Evolutionary conservation across 1,140 invertebrate species (phyloP).

Genomic region (Dryas iulia): DNA sequence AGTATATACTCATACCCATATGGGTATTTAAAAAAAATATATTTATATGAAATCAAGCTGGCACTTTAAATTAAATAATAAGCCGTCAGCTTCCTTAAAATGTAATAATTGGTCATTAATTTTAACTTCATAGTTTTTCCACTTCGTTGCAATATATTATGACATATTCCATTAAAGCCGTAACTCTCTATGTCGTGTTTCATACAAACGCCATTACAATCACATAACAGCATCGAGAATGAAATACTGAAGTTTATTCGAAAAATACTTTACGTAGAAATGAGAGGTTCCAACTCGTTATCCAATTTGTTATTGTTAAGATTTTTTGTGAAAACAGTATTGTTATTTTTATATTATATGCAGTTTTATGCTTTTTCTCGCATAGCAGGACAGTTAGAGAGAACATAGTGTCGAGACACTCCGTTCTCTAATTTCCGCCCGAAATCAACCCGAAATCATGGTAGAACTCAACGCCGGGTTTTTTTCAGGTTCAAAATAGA

Average conservation of each 20-base stretch:
- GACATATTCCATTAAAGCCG: not conserved
- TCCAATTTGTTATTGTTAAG: not conserved
- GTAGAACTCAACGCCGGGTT: too few species aligned
- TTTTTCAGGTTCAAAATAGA: too few species aligned
- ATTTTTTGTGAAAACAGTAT: not conserved
- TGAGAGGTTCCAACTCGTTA: not conserved
- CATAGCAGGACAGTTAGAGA: too few species aligned
- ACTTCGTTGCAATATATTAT: not conserved
- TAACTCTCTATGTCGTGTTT: not conserved
- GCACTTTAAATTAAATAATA: too few species aligned
- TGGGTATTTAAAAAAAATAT: too few species aligned
- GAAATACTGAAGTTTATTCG: not conserved
- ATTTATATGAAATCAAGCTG: too few species aligned
- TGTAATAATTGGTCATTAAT: not conserved
- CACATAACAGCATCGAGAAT: not conserved
- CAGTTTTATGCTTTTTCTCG: too few species aligned
- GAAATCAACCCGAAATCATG: too few species aligned
- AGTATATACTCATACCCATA: too few species aligned
- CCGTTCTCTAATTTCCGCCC: too few species aligned
- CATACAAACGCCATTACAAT: conserved; percentile 3
- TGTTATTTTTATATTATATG: not conserved
- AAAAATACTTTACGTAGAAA: not conserved
- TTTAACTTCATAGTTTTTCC: not conserved
- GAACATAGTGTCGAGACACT: not conserved
- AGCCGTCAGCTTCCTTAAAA: too few species aligned